Evolutionary conservation across 2,797 vertebrate genomes (phyloP).

Genomic region (Holocentrus rufus): DNA sequence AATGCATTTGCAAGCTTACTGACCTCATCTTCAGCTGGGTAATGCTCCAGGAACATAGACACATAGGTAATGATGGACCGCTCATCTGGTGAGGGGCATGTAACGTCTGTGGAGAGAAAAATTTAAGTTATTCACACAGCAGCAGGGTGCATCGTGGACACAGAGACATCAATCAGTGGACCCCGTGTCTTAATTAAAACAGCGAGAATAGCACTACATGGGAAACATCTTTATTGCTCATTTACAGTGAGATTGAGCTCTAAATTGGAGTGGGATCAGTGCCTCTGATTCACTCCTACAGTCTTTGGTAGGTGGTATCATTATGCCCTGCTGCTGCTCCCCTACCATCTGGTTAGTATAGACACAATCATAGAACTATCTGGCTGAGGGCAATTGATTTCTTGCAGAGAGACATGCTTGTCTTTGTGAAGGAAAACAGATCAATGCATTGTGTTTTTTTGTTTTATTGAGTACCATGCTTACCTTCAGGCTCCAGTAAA

Average conservation of each 20-base stretch:
- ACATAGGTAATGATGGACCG: slow-evolving; percentile 92
- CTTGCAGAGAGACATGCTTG: background rate
- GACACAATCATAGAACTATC: background rate
- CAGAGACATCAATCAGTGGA: background rate
- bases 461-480: slow-evolving; percentile 10
- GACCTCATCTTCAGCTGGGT: slow-evolving; percentile 83
- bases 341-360: background rate
- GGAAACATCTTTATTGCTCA: background rate
- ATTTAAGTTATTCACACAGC: background rate
- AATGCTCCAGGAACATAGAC: slow-evolving; percentile 88
- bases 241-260: background rate
- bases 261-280: background rate
- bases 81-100: slow-evolving; percentile 85
- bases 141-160: background rate
- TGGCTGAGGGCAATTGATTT: slow-evolving; percentile 1
- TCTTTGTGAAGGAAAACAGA: slow-evolving; percentile 5
- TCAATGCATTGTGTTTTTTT: background rate
- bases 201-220: background rate
- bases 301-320: background rate
- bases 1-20: slow-evolving; percentile 36
- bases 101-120: slow-evolving; percentile 79
- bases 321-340: background rate
- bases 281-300: background rate
- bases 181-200: background rate
- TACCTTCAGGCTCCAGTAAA: slow-evolving; percentile 92